Base-by-base conservation (phyloP, 2,113 vertebrate genomes). In the Ceyx melanurus region DNA sequence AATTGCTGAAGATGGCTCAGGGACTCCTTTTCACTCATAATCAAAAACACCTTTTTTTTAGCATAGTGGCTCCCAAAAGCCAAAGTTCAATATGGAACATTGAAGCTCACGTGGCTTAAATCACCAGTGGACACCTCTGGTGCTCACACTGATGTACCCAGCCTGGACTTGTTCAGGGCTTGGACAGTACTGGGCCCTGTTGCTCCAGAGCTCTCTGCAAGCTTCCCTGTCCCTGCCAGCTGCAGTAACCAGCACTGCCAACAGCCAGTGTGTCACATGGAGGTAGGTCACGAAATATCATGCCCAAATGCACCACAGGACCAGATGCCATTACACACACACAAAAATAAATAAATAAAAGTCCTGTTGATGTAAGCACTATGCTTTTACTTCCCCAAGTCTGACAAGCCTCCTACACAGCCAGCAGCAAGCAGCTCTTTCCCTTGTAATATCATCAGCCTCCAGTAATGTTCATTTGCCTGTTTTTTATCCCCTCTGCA, bases 331-430 rank as follows among this genome's bases (percentile, higher is more conserved):
- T 91, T 60, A 37, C 37, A 37, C 37, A 37, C 10, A 37, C 35
- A 37, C 4, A 37, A 37, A 37, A 37, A 37, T 10, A 23, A 50
- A 56, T 61, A 79, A 89, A 53, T 58, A 5, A 70, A 75, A 90
- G 62, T 57, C 67, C 48, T 77, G 84, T 94, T 80, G 83, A 85
- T 89, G 84, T 77, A 95, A 94, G 89, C 89, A 93, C 87, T 93
- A 60, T 89, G 87, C 82, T 95, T 93, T 87, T 91, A 95, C 87
- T 93, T 95, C 84, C 87, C 75, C 78, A 92, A 92, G 91, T 93
- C 92, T 95, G 90, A 96, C 92, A 96, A 85, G 89, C 89, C 94
- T 96, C 95, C 95, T 95, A 94, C 94, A 93, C 91, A 89, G 78
- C 78, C 91, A 96, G 86, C 78, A 96, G 78, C 75, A 80, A 94